Evolutionary conservation across 1,140 invertebrate genomes (phyloP).

Genomic region (Hesperophylax magnus): DNA sequence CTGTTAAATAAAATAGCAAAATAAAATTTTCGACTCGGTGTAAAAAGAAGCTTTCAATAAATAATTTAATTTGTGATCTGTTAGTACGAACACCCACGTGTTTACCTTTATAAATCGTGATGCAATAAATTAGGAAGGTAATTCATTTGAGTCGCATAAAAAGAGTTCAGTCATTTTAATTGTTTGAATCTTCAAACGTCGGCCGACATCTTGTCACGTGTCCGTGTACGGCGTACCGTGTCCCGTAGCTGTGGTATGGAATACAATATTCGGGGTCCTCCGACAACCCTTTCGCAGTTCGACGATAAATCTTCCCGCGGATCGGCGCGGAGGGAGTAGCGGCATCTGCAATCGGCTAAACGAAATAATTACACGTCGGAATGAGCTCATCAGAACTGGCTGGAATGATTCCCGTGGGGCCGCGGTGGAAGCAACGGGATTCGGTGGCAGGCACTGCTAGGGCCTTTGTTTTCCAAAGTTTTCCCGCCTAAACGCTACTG

Average conservation of each 20-base stretch:
- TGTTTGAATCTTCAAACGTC: conserved; percentile 17
- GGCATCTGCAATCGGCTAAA: conserved; percentile 58
- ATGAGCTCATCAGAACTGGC: conserved; percentile 57
- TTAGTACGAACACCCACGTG: too few relatives aligned
- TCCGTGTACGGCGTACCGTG: neutral
- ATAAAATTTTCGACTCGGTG: too few relatives aligned
- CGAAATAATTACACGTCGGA: conserved; percentile 59
- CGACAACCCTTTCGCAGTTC: conserved; percentile 53
- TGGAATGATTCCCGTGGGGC: conserved; percentile 52
- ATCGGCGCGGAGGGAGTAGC: conserved; percentile 42
- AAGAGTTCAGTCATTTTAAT: neutral
- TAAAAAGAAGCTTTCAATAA: neutral
- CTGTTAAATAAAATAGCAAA: too few relatives aligned
- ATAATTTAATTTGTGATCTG: neutral
- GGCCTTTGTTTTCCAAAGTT: conserved; percentile 41
- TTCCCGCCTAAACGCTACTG: conserved; percentile 40
- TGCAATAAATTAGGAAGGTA: neutral
- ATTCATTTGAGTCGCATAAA: neutral
- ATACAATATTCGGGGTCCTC: conserved; percentile 5
- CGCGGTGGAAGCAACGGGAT: neutral
- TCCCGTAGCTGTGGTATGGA: neutral
- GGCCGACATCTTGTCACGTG: conserved; percentile 23
- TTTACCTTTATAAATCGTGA: neutral
- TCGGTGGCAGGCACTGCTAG: too few relatives aligned
- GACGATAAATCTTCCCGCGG: conserved; percentile 53